Evolutionary conservation across 2,888 invertebrate genomes (phyloP), one percentile per base, ranked within the genome.

Genomic region (Ichneumoninae sp.): DNA sequence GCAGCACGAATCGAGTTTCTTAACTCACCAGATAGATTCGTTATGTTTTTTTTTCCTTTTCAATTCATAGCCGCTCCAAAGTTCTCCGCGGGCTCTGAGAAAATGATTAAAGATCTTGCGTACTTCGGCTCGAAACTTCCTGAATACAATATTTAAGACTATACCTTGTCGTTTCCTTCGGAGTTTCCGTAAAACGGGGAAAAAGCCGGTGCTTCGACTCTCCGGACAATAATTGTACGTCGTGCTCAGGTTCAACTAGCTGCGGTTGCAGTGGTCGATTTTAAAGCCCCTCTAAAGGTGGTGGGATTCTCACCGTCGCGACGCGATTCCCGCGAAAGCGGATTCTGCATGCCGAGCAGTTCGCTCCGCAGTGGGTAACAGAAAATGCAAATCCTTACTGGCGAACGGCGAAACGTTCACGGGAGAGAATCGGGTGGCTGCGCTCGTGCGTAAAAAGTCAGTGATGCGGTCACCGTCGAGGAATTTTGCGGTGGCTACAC

Each of bases 381-480:
- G 81, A 76, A 80, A 70, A 81, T 84, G 77, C 81, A 81, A 81
- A 85, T 85, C 65, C 74, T 83, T 81, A 81, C 66, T 65, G 36
- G 57, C 73, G 81, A 73, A 70, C 60, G 76, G 73, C 66, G 57
- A 30, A 73, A 80, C 60, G 52, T 81, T 73, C 76, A 40, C 63
- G 63, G 22, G 44, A 70, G 65, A 63, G 71, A 79, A 85, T 85
- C 85, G 81, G 65, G 81, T 78, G 80, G 78, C 71, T 83, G 68
- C 84, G 80, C 81, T 88, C 87, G 88, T 88, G 88, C 86, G 88
- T 87, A 83, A 88, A 88, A 85, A 86, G 40, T 78, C 81, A 81
- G 83, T 83, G 87, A 88, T 89, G 88, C 87, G 87, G 85, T 90
- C 89, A 90, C 87, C 87, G 88, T 83, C 87, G 87, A 73, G 89